These are phyloP conservation scores for Argyra leucocephala DNA, from an alignment of 2,888 invertebrate species.

Conservation along the genomic window DNA sequence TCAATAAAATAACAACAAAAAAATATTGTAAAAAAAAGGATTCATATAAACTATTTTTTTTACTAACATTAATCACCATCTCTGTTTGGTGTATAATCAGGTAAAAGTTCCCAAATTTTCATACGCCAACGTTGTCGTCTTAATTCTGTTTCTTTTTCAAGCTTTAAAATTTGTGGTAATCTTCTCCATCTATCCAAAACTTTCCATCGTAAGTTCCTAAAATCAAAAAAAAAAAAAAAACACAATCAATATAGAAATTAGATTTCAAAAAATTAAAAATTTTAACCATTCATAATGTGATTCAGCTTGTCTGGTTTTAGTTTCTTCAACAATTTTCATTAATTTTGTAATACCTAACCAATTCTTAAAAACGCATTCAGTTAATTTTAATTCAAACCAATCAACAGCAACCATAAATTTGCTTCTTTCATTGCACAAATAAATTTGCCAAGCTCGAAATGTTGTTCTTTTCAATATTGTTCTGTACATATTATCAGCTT, in stretches of 20 bases:
- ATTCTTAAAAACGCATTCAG: slow-evolving; percentile 46
- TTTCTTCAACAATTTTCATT: slow-evolving; percentile 44
- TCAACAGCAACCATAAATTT: slow-evolving; percentile 63
- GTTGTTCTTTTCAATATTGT: slow-evolving; percentile 45
- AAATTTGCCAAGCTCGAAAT: slow-evolving; percentile 45
- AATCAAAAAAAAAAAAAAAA: slow-evolving; percentile 7
- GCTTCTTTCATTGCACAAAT: slow-evolving; percentile 35
- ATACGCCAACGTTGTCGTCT: slow-evolving; percentile 60
- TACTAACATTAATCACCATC: slow-evolving; percentile 20
- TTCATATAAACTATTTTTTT: no score
- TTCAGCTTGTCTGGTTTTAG: slow-evolving; percentile 42
- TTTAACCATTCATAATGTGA: slow-evolving; percentile 42
- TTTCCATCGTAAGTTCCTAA: slow-evolving; percentile 43
- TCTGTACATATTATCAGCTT: slow-evolving; percentile 50
- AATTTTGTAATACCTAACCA: slow-evolving; percentile 46
- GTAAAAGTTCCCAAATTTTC: slow-evolving; percentile 61
- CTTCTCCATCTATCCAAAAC: slow-evolving; percentile 54
- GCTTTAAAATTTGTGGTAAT: slow-evolving; percentile 53
- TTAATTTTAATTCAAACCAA: slow-evolving; percentile 56
- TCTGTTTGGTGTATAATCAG: slow-evolving; percentile 54
- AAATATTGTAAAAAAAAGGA: no score
- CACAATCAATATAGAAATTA: background rate
- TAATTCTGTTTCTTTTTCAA: slow-evolving; percentile 58
- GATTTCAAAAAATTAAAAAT: background rate
- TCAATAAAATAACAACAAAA: no score